Base-by-base conservation (phyloP, 1,140 invertebrate species). In the Drosophila azteca region DNA sequence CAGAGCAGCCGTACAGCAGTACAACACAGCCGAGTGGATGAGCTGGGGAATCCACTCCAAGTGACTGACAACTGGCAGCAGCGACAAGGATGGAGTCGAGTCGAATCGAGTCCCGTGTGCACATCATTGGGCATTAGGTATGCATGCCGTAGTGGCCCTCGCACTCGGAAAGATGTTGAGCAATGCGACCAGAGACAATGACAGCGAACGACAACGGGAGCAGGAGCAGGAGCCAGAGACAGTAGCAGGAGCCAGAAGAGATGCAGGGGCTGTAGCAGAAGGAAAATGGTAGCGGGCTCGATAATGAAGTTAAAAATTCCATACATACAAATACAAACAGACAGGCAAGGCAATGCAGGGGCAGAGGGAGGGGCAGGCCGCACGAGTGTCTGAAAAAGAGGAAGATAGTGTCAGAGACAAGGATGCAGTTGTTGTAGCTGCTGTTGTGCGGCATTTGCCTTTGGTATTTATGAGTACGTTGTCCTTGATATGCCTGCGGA, bases 381-480 rank as follows among this genome's bases (percentile, higher is more conserved):
- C 44, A 26, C 50, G 41, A 53, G 3, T 15, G 15, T 1, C 41
- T 9, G 31, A 45, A 17, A 46, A 43, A n/a, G 13, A 55, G 8
- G 15, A 45, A 45, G 17, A 43, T 41, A 43, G 45, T 11, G 51
- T 58, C 41, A 66, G 51, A 62, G 65, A 58, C 45, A 53, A 43
- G 59, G 68, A 60, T 85, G 77, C 73, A 85, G 73, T 66, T 82
- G 55, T 54, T 82, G 61, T 59, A 13, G 35, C 39, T 54, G 48
- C 41, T 67, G 49, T 39, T 87, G 70, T 71, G 62, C 39, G 83
- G 83, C 83, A 87, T 87, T 88, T 79, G 79, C 67, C 83, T 82
- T 87, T 87, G 83, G 83, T 87, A 87, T 88, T 88, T 88, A 88
- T 88, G 83, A 88, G 83, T 87, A 87, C 83, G 83, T 88, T 88